Percentiles rank a stretch among this genome's conserved stretches.
Evolutionary conservation across 2,113 vertebrate genomes (phyloP).

Genomic region (Platysteira castanea): DNA sequence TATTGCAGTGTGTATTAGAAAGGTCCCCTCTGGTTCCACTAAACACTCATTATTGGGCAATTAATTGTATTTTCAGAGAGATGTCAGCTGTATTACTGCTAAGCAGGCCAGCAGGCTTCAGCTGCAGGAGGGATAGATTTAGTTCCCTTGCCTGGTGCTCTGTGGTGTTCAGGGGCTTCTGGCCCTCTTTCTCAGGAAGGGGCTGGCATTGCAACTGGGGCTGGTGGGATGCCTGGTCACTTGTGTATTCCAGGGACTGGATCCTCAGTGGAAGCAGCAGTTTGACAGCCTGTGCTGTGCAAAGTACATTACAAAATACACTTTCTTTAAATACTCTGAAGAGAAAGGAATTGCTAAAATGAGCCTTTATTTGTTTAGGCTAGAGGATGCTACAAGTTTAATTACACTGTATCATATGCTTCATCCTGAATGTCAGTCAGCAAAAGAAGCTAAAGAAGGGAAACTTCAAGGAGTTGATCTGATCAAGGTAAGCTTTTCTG

Average conservation of each 20-base stretch:
- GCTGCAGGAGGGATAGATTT: neutral
- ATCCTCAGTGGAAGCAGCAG: neutral
- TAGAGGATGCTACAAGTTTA: slow-evolving; percentile 81
- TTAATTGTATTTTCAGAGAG: neutral
- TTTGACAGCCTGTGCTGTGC: neutral
- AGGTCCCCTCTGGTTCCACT: neutral
- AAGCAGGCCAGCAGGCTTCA: neutral
- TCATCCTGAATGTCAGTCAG: slow-evolving; percentile 85
- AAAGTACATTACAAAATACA: neutral
- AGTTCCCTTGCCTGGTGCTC: neutral
- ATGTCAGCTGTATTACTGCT: neutral
- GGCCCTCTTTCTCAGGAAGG: neutral
- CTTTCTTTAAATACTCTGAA: neutral
- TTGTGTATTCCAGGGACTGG: neutral
- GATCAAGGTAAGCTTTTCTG: slow-evolving; percentile 80
- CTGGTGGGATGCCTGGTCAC: neutral
- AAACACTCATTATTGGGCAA: neutral
- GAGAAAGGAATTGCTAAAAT: neutral
- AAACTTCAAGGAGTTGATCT: slow-evolving; percentile 78
- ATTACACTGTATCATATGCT: slow-evolving; percentile 86
- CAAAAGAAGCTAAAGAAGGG: slow-evolving; percentile 74
- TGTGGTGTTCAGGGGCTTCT: fast-evolving
- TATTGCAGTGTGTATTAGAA: neutral
- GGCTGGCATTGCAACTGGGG: neutral
- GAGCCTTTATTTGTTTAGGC: slow-evolving; percentile 55